phyloP scores from a whole-genome alignment of 1,140 invertebrate genomes.

The Saccostrea cuccullata region DNA sequence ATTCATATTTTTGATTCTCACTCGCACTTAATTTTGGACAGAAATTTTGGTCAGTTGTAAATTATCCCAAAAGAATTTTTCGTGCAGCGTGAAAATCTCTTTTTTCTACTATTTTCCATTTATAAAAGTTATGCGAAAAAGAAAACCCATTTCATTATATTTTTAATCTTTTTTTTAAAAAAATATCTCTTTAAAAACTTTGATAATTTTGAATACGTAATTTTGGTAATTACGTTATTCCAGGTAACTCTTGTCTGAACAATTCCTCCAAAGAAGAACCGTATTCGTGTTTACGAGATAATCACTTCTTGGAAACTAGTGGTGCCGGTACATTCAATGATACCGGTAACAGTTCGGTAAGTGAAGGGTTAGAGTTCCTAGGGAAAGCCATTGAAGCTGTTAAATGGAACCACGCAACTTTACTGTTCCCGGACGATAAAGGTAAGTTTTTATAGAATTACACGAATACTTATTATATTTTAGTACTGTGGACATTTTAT shows the following conservation, averaged over 20 bases:
- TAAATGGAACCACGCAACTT: background rate
- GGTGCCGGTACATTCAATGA: background rate
- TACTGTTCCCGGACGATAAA: background rate
- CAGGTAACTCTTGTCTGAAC: background rate
- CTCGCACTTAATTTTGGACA: background rate
- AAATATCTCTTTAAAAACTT: too few species aligned
- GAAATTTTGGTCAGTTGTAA: background rate
- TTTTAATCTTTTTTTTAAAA: too few species aligned
- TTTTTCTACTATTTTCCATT: background rate
- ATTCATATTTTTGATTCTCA: background rate
- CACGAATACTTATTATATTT: too few species aligned
- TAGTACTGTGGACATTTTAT: too few species aligned
- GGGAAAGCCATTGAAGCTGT: background rate
- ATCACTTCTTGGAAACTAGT: background rate
- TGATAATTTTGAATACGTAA: too few species aligned
- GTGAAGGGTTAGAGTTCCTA: background rate
- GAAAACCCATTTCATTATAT: background rate
- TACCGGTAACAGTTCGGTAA: background rate
- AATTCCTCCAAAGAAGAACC: background rate
- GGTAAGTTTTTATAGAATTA: background rate
- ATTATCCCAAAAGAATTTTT: background rate
- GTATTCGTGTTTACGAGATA: background rate
- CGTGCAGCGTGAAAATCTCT: background rate
- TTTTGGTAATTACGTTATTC: background rate
- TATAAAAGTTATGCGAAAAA: background rate